Percentiles rank a stretch among this genome's conserved stretches.
These are phyloP conservation scores for Stichodactyla mertensii DNA, from an alignment of 64 coral and sea anemone genomes.

Conservation along the genomic window DNA sequence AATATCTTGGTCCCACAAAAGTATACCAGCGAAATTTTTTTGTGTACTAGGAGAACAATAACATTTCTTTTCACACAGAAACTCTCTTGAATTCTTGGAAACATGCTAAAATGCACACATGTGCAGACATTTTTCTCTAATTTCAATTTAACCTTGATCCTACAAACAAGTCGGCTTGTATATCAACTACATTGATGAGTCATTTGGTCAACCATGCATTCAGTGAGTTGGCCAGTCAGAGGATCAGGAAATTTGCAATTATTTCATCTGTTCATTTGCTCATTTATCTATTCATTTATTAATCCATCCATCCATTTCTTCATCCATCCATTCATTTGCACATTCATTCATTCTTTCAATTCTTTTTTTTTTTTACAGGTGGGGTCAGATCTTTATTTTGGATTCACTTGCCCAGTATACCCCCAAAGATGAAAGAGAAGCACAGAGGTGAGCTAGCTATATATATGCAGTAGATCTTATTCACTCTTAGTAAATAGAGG, in stretches of 20 bases:
- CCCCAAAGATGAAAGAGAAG: conserved; percentile 95
- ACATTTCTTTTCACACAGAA: no score
- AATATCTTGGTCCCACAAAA: no score
- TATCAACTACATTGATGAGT: neutral
- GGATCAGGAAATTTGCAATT: neutral
- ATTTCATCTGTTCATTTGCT: neutral
- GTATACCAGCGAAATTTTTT: no score
- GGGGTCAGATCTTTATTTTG: conserved; percentile 99
- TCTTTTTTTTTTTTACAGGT: neutral
- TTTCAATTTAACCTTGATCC: no score
- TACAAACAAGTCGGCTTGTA: neutral
- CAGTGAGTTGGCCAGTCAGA: no score
- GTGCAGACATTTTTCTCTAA: no score
- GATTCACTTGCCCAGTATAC: conserved; percentile 93
- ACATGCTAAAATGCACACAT: no score
- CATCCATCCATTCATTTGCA: neutral
- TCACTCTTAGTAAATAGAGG: neutral
- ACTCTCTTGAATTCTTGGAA: no score
- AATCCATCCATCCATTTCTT: neutral
- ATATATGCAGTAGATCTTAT: neutral
- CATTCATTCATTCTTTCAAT: neutral
- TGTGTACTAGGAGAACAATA: no score
- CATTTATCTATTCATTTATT: neutral
- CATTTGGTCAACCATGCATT: no score
- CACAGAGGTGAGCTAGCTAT: conserved; percentile 59